Base-by-base conservation (phyloP, 2,113 vertebrate species). In the Boulengeromyrus knoepffleri region DNA sequence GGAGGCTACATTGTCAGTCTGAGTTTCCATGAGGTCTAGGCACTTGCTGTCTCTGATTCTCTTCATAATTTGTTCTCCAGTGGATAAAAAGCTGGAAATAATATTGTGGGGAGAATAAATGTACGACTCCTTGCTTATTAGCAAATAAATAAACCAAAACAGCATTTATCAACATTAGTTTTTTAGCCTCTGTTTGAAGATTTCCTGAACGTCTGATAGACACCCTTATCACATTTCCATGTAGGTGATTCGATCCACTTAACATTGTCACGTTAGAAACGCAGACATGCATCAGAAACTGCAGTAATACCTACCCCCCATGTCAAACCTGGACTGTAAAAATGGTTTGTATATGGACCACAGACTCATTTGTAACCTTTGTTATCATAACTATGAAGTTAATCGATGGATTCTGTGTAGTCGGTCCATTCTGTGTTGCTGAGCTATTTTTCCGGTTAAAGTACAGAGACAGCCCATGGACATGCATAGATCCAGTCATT, bases 41-140 rank as follows among this genome's bases (percentile, higher is more conserved):
- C 8, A 52, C 53, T 47, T 87, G 49, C 47, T 53, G 5, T 53
- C 31, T 87, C 27, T 53, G 1, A 50, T 39, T 87, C 50, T 19
- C 12, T 56, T 47, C 50, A 87, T 87, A 87, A 56, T 53, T 87
- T 50, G 17, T 27, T 53, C 50, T 87, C 85, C 15, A 53, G 46
- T 87, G 50, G n/a, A 17, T 56, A 87, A 53, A 87, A 87, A 53
- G 31, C 31, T 87, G 50, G 85, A 87, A 87, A 56, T 50, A 56
- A 42, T 56, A 53, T 53, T 56, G 31, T 53, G 49, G n/a, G 85
- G 17, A 3, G 50, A 39, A 87, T 87, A 50, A 87, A 53, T 87
- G 50, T 47, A 53, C 2, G 2, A 87, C 85, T 53, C 12, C 13
- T 31, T 87, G 27, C 85, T 87, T 47, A 53, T 87, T 87, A 10